Conservation (phyloP, 2,113 vertebrate species). For the Cheirogaleus medius region DNA sequence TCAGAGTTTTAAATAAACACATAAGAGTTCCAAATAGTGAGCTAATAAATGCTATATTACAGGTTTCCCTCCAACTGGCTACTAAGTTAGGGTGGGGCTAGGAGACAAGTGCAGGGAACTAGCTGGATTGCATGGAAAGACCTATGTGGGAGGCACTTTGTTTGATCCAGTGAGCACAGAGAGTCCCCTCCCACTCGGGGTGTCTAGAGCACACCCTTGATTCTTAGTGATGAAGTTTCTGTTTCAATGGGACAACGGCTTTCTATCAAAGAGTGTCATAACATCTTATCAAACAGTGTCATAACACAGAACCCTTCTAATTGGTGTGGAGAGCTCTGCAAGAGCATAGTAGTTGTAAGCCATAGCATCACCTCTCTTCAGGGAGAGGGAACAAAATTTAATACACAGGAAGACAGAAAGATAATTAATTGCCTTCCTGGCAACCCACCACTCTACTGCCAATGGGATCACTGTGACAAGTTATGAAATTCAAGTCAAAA, state of each 20-base stretch:
- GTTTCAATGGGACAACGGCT: conserved; percentile 76
- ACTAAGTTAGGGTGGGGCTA: neutral
- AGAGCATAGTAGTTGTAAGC: conserved; percentile 70
- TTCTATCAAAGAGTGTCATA: conserved; percentile 81
- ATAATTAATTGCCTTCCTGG: conserved; percentile 80
- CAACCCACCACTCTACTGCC: conserved; percentile 75
- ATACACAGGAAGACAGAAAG: conserved; percentile 70
- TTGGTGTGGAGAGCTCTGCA: conserved; percentile 70
- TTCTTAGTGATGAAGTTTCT: conserved; percentile 71
- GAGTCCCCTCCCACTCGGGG: conserved; percentile 50
- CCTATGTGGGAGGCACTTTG: neutral
- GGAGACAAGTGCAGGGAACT: neutral
- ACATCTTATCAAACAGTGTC: conserved; percentile 78
- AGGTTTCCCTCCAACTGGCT: neutral
- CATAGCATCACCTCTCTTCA: conserved; percentile 73
- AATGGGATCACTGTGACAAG: conserved; percentile 79
- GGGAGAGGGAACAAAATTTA: conserved; percentile 71
- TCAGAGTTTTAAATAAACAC: conserved; percentile 33
- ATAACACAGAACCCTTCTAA: conserved; percentile 79
- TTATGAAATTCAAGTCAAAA: conserved; percentile 78
- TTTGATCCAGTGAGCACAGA: conserved; percentile 50
- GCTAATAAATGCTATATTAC: neutral
- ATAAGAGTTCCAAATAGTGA: neutral
- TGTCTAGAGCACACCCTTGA: conserved; percentile 71
- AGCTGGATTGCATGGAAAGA: neutral